Evolutionary conservation across 2,113 vertebrate species (phyloP), one percentile per base, ranked within the genome.

Genomic region (Orcinus orca): DNA sequence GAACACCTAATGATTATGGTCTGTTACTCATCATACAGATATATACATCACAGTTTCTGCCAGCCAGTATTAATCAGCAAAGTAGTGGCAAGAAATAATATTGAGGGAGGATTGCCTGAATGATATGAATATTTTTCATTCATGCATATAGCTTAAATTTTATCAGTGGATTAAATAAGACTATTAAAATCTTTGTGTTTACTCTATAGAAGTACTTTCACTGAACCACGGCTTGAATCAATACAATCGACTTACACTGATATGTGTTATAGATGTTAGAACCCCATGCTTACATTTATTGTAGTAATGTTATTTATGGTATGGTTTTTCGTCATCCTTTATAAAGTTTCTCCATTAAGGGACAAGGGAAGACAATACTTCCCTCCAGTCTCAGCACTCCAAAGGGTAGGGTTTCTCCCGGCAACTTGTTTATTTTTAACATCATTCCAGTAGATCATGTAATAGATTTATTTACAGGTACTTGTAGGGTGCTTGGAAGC

Each of bases 101-200:
- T 36, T 94, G 70, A 60, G 14, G 15, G 53, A 88, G 17, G 6
- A 60, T 41, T 83, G 38, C 31, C 26, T 23, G 9, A 92, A 76
- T 90, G n/a, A 71, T 18, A 36, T 36, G 13, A 88, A 60, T 85
- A 4, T 3, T 60, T 90, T 88, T 31, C 20, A 88, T 91, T 96
- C 8, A 44, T 81, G 65, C 70, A 1, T 68, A 53, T 26, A 71
- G 20, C 10, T 88, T 92, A 79, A 82, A 41, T 92, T 92, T 87
- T 96, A 88, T 84, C 58, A 95, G 21, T 95, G 23, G 5, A 13
- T 90, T 93, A 84, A 94, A 20, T 50, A 77, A 94, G 31, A 25
- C 63, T 76, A 20, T 94, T 94, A 80, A 80, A 77, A 87, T 81
- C 38, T 93, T 94, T 85, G 29, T 60, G 33, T 93, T 94, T 71